Conservation (phyloP, 2,113 vertebrate genomes). For the Mustelus asterias region DNA sequence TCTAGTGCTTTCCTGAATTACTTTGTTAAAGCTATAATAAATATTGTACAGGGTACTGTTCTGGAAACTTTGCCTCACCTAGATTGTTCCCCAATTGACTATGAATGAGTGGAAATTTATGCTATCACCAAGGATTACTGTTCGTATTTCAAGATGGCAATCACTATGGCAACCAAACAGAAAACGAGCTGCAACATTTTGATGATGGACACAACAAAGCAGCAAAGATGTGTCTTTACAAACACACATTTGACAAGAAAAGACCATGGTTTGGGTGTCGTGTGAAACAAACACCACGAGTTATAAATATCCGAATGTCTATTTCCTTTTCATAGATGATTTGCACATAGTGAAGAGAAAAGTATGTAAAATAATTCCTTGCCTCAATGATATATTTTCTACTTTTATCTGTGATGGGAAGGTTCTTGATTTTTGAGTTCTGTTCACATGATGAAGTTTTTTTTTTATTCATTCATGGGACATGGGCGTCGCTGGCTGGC, state of each 20-base stretch:
- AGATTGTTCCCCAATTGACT: not conserved
- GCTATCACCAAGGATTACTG: slow-evolving; percentile 21
- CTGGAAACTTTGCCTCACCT: not conserved
- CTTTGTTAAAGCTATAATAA: not conserved
- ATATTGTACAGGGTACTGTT: not conserved
- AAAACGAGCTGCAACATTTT: not conserved
- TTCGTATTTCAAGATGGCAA: slow-evolving; percentile 12
- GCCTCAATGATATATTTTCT: not conserved
- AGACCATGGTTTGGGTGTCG: not conserved
- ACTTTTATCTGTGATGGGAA: not conserved
- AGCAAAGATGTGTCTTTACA: not conserved
- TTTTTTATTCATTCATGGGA: not conserved
- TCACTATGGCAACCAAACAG: slow-evolving; percentile 24
- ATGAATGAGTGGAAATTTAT: not conserved
- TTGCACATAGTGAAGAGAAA: not conserved
- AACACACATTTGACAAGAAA: not conserved
- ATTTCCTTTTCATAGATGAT: not conserved
- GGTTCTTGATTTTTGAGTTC: not conserved
- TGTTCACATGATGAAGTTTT: not conserved
- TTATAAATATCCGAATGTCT: not conserved
- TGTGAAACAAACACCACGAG: not conserved
- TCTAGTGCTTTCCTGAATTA: not conserved
- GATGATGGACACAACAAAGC: not conserved
- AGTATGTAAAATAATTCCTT: not conserved
- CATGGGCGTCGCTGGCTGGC: too few relatives aligned